A percentile compares a stretch with the other conserved stretches of the same genome.
phyloP scores from a whole-genome alignment of 2,888 invertebrate genomes.

The Deilephila elpenor region DNA sequence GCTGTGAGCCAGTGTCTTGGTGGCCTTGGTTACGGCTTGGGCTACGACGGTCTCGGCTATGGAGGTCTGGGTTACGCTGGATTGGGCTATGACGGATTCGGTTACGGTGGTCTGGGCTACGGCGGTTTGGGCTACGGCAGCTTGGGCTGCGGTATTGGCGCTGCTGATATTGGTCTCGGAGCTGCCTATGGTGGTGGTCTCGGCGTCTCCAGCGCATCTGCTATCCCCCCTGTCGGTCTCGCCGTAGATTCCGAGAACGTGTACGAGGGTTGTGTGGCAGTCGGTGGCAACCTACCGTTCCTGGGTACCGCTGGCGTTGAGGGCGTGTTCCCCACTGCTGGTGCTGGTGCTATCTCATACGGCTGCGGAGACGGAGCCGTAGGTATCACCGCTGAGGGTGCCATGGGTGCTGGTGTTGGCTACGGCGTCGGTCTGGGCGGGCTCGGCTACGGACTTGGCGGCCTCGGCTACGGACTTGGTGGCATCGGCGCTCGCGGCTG shows the following conservation, averaged over 20 bases:
- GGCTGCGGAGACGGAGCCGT: constrained; percentile 44
- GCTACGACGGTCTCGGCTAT: background rate
- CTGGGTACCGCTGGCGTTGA: constrained; percentile 48
- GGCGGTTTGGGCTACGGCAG: constrained; percentile 10
- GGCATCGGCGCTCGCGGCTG: constrained; percentile 7
- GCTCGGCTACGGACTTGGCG: constrained; percentile 12
- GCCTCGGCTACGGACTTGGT: background rate
- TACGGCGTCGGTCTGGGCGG: constrained; percentile 3
- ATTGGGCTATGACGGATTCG: constrained; percentile 17
- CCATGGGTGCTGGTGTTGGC: background rate
- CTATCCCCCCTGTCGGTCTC: constrained; percentile 47
- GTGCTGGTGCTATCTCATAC: constrained; percentile 45
- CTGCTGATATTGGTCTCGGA: background rate
- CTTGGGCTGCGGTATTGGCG: constrained; percentile 10
- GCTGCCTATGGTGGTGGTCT: constrained; percentile 44
- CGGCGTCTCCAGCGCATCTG: constrained; percentile 44
- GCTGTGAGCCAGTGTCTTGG: background rate
- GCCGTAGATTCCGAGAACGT: constrained; percentile 50
- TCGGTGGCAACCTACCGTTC: constrained; percentile 52
- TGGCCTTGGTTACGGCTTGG: background rate
- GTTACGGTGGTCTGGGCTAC: constrained; percentile 14
- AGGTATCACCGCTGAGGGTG: constrained; percentile 34
- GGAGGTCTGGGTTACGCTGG: constrained; percentile 11
- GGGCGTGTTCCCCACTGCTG: constrained; percentile 48
- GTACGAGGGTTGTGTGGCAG: constrained; percentile 47